These are phyloP conservation scores for Apistogramma diplotaenia DNA, from an alignment of 2,113 vertebrate genomes.

Conservation along the genomic window DNA sequence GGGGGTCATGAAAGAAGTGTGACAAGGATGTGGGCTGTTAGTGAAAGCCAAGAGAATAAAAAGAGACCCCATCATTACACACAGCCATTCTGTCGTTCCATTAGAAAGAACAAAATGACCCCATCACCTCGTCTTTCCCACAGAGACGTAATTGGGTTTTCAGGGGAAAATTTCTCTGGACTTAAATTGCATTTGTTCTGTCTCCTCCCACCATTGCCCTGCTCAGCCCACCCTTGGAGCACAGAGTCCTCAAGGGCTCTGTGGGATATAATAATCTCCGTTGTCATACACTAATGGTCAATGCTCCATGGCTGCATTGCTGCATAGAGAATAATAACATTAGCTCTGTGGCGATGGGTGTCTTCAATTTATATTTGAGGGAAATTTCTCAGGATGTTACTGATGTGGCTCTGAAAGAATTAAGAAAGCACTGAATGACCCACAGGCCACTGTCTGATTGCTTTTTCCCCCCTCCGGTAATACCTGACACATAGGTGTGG, in stretches of 20 bases:
- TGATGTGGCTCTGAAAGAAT: slow-evolving; percentile 23
- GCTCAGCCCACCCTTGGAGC: slow-evolving; percentile 36
- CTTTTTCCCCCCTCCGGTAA: slow-evolving; percentile 11
- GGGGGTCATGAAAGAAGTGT: not conserved
- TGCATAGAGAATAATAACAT: slow-evolving; percentile 36
- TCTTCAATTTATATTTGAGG: slow-evolving; percentile 31
- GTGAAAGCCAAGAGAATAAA: slow-evolving; percentile 59
- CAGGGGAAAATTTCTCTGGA: slow-evolving; percentile 47
- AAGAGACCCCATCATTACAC: slow-evolving; percentile 53
- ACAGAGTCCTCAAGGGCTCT: not conserved
- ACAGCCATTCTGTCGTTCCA: slow-evolving; percentile 40
- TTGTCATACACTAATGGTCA: slow-evolving; percentile 53
- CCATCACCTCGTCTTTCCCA: slow-evolving; percentile 42
- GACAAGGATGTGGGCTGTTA: slow-evolving; percentile 56
- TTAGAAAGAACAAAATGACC: slow-evolving; percentile 62
- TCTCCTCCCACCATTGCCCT: slow-evolving; percentile 15
- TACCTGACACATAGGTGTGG: slow-evolving; percentile 5
- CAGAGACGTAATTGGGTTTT: slow-evolving; percentile 63
- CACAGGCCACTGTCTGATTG: slow-evolving; percentile 22
- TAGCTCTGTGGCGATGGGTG: slow-evolving; percentile 33
- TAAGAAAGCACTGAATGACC: slow-evolving; percentile 8
- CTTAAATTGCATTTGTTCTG: slow-evolving; percentile 61
- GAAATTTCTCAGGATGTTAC: slow-evolving; percentile 38
- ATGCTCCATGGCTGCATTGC: slow-evolving; percentile 19
- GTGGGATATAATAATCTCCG: slow-evolving; percentile 43